Evolutionary conservation across 2,888 invertebrate species (phyloP).

Genomic region (Ophion ellenae): DNA sequence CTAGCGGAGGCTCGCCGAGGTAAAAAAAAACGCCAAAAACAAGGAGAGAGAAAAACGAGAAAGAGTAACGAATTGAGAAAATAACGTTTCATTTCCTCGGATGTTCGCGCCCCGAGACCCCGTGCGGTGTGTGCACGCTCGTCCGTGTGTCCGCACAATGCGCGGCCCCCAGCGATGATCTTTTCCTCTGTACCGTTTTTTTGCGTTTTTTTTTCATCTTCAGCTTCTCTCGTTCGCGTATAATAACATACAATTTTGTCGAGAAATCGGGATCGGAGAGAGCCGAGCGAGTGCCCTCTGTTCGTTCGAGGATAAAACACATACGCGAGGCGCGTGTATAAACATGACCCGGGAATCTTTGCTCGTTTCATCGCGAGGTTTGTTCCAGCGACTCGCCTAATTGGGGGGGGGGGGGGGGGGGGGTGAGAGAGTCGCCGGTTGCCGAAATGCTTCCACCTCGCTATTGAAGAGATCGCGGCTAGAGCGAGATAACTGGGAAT

Average conservation of each 20-base stretch:
- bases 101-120: slow-evolving; percentile 63
- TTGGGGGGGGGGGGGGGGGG: no score
- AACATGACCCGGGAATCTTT: neutral
- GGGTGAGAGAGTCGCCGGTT: no score
- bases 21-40: slow-evolving; percentile 56
- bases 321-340: slow-evolving; percentile 8
- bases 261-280: slow-evolving; percentile 45
- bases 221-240: slow-evolving; percentile 34
- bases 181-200: neutral
- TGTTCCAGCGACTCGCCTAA: no score
- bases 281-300: slow-evolving; percentile 38
- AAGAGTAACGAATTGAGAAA: slow-evolving; percentile 68
- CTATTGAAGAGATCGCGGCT: no score
- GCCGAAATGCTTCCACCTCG: no score
- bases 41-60: slow-evolving; percentile 54
- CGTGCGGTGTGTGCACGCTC: slow-evolving; percentile 54
- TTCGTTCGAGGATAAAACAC: slow-evolving; percentile 13
- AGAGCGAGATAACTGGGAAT: no score
- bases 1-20: slow-evolving; percentile 47
- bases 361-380: no score
- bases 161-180: slow-evolving; percentile 47
- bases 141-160: no score
- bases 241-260: slow-evolving; percentile 78
- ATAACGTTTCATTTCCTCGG: slow-evolving; percentile 77
- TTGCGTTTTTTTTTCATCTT: slow-evolving; percentile 54